These are phyloP conservation scores for Kradibia gibbosae DNA, from an alignment of 1,140 invertebrate species.

Conservation along the genomic window DNA sequence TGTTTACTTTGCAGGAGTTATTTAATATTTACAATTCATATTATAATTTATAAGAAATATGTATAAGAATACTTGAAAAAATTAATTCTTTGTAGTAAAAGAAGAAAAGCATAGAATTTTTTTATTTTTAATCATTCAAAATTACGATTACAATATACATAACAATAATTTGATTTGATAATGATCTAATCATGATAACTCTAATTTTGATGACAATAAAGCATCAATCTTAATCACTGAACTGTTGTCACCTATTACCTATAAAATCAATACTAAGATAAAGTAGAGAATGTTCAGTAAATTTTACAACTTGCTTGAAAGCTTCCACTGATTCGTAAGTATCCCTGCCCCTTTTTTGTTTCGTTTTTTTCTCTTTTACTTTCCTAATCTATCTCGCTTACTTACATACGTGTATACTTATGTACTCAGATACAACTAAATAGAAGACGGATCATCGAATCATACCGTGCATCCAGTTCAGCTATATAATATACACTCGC, in stretches of 20 bases:
- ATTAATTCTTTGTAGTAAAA: background rate
- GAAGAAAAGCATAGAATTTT: background rate
- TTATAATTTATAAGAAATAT: too few species aligned
- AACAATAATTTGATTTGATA: too few species aligned
- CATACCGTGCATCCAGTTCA: constrained; percentile 61
- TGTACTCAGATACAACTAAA: too few species aligned
- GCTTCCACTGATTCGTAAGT: background rate
- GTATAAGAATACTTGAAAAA: background rate
- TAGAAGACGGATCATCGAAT: constrained; percentile 52
- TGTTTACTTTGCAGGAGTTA: too few species aligned
- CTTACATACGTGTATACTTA: too few species aligned
- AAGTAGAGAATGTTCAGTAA: constrained; percentile 16
- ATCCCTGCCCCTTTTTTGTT: background rate
- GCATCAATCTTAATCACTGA: background rate
- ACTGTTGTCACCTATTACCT: background rate
- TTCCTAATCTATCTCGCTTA: background rate
- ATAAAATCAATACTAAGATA: background rate
- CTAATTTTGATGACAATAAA: background rate
- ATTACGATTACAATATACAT: too few species aligned
- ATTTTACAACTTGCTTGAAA: background rate
- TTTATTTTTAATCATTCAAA: too few species aligned
- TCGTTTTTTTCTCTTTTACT: background rate
- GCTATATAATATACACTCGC: constrained; percentile 54
- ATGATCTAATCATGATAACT: background rate
- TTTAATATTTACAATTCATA: too few species aligned